Base-by-base conservation (phyloP, 2,888 invertebrate species). In the Tuta absoluta region DNA sequence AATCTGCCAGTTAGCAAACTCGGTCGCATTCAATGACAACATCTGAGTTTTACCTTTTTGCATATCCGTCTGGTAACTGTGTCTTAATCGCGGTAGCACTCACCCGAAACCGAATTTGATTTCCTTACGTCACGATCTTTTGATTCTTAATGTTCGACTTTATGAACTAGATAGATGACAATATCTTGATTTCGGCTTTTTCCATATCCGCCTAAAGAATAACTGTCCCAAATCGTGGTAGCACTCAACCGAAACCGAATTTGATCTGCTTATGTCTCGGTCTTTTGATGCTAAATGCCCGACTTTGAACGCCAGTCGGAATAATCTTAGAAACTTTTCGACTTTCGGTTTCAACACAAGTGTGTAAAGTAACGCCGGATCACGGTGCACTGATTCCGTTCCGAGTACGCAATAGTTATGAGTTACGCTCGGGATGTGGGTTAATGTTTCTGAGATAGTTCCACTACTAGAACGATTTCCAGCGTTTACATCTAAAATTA, bases 281-380 rank as follows among this genome's bases (percentile, higher is more conserved):
- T 65, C 60, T 66, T 67, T 64, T 28, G 53, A 61, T 66, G 66
- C 67, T 68, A 73, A 71, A 68, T 63, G 49, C 57, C 71, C 65
- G 69, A 76, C 73, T 78, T 74, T 76, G 76, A 78, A 73, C 73
- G 75, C 74, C 73, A 75, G 67, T 64, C 65, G 67, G 73, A 75
- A 72, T 72, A 75, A 75, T 75, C 77, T 79, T 76, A 77, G 74
- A 76, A 75, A 76, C 71, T 75, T 75, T 73, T 79, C 72, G 71
- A 78, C 82, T 84, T 83, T 89, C 84, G 75, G 79, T 90, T 89
- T 88, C 86, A 72, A 82, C 86, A 87, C 79, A 80, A 79, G 72
- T 77, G 80, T 81, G 81, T 83, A 82, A 84, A 84, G 77, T 80
- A 80, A 80, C 75, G 72, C 72, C 73, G 71, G 72, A 77, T 75